Evolutionary conservation across 2,797 vertebrate genomes (phyloP), one percentile per base, ranked within the genome.

Genomic region (Pipistrellus nathusii): DNA sequence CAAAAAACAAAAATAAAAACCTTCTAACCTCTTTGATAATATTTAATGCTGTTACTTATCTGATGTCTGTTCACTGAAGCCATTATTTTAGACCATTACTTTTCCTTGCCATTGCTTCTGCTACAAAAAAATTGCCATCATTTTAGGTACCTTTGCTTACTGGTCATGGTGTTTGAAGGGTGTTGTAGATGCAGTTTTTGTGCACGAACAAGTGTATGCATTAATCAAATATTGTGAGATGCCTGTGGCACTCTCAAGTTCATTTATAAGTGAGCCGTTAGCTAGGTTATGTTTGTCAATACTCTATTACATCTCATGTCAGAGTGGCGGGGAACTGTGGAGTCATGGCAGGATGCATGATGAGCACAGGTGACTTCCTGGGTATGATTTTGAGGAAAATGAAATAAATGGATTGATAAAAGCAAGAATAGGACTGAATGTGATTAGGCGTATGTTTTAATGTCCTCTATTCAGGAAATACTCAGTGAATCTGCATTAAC

Each of bases 81-180:
- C 3, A 9, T 75, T 88, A 68, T 86, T 72, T 89, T 93, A 73
- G 5, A 32, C 41, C 5, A n/a, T 69, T 88, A 78, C 71, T 82
- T 86, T 93, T 88, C 27, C 11, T 23, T 53, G 17, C 90, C 82
- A 68, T 62, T 93, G 57, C 35, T 69, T 94, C 46, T 88, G 76
- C 10, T 88, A 21, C 51, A 13, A 76, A 78, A 68, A 96, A 76
- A 35, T 80, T 48, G 10, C 35, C 18, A 57, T 93, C 11, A 27
- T 93, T 94, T 93, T 35, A 88, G 76, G 20, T 17, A 20, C 64
- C 84, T 85, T 85, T 13, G 17, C 8, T n/a, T 77, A 5, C 3
- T 41, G 10, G 13, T 4, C 23, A 7, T 41, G 27, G 12, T 82
- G 4, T 86, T 92, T 66, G 55, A 85, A 73, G 32, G 23, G 46